Evolutionary conservation across 2,888 invertebrate genomes (phyloP), one percentile per base, ranked within the genome.

Genomic region (Polydrusus cervinus): DNA sequence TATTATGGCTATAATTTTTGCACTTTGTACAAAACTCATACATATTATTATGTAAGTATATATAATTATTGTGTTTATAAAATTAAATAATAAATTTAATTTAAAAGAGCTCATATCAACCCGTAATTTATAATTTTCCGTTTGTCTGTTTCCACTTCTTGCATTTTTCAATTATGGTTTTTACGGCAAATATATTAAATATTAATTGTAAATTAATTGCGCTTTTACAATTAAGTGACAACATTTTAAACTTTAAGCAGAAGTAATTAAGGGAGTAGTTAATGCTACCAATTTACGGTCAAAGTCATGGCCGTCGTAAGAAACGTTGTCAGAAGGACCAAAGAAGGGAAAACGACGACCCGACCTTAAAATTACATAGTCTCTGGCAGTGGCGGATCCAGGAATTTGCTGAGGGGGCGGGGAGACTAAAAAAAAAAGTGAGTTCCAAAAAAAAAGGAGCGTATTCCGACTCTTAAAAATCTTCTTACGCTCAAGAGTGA

Each of bases 51-150:
- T 2, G 7, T 47, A n/a, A 8, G 16, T 25, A 25, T 25, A 47
- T n/a, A 47, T 47, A 47, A 47, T 47, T 47, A 47, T 47, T 14
- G 16, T 16, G 3, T 9, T 47, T 47, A 47, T 47, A 47, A 47
- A n/a, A 47, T 1, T 47, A 16, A 8, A 16, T 25, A 47, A 47
- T 16, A 16, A n/a, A 16, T 47, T 16, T 47, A 47, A 47, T 47
- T 47, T 47, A 47, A 9, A 16, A 9, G 16, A 9, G 16, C 9
- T 6, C 16, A 47, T 16, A 47, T 16, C 47, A 16, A 0, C 9
- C n/a, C 47, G 8, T 47, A 47, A 47, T 47, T 47, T 16, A 47
- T 16, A 47, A 47, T 47, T 47, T 47, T 47, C 6, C 16, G 25
- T 25, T 25, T 3, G 25, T 34, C 34, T 34, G n/a, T 47, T 47